Conservation (phyloP, 2,797 vertebrate species). For the Pipistrellus nathusii region DNA sequence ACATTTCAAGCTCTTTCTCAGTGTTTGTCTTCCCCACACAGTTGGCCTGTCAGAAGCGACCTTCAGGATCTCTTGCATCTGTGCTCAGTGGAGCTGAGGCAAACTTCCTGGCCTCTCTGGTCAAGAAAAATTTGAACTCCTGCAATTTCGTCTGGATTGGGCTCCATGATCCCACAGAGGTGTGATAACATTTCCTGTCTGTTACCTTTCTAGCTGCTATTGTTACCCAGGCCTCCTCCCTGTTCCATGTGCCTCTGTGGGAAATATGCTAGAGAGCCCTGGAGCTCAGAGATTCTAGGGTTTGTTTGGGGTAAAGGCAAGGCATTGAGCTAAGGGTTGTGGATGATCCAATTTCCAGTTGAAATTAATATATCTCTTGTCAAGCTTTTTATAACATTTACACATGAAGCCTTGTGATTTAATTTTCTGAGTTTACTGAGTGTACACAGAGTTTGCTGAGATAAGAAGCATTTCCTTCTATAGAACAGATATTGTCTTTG, state of each 20-base stretch:
- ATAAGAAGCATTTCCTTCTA: not conserved
- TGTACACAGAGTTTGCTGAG: not conserved
- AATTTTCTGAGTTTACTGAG: not conserved
- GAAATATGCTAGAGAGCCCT: accelerated
- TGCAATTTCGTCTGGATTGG: conserved; percentile 58
- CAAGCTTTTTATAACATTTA: not conserved
- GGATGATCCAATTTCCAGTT: not conserved
- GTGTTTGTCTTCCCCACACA: not conserved
- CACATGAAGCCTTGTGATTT: accelerated
- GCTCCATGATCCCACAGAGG: conserved; percentile 38
- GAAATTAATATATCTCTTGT: not conserved
- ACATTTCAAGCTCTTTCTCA: not conserved
- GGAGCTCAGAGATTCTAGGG: not conserved
- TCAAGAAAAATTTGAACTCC: not conserved
- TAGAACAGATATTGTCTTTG: not conserved
- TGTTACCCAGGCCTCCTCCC: accelerated
- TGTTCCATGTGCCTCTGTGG: not conserved
- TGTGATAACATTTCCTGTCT: not conserved
- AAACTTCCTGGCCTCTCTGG: not conserved
- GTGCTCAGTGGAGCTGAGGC: conserved; percentile 32
- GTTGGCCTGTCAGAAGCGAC: conserved; percentile 49
- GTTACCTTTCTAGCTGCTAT: not conserved
- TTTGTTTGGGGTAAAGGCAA: accelerated
- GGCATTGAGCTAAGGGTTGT: not conserved
- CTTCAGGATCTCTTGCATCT: not conserved